Percentiles rank a stretch among this genome's conserved stretches.
Conservation (phyloP, 2,797 vertebrate genomes). For the Schizopygopsis pylzovi region DNA sequence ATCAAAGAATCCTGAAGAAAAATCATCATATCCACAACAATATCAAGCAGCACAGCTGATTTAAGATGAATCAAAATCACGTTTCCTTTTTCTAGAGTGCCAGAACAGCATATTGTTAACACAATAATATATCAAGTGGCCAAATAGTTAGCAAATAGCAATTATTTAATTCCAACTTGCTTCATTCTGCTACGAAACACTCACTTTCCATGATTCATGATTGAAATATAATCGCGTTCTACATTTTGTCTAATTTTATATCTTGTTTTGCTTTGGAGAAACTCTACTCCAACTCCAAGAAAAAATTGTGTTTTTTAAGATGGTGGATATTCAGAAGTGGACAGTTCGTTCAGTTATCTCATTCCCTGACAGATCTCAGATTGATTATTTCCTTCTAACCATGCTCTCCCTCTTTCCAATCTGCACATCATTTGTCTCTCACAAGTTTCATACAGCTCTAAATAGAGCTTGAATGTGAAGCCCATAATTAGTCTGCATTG, state of each 20-base stretch:
- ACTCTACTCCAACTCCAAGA: background rate
- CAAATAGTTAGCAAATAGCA: background rate
- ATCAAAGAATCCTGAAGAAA: background rate
- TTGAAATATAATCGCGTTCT: background rate
- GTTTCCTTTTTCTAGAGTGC: background rate
- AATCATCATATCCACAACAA: background rate
- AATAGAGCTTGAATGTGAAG: conserved; percentile 12
- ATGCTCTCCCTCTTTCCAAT: background rate
- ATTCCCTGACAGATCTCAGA: conserved; percentile 21
- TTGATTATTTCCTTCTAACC: background rate
- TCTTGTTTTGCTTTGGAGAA: background rate
- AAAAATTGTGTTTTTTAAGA: conserved; percentile 13
- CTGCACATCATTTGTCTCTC: conserved; percentile 1
- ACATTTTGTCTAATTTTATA: background rate
- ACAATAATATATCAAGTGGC: background rate
- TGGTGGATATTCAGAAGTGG: conserved; percentile 14
- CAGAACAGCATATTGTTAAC: background rate
- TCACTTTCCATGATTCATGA: background rate
- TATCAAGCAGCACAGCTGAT: background rate
- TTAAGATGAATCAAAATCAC: background rate
- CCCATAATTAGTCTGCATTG: background rate
- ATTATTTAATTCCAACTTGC: background rate
- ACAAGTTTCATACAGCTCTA: background rate
- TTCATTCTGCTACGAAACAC: background rate
- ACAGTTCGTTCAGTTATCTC: conserved; percentile 17